These are phyloP conservation scores for Hydrotaea diabolus DNA, from an alignment of 2,888 invertebrate species.

Conservation along the genomic window DNA sequence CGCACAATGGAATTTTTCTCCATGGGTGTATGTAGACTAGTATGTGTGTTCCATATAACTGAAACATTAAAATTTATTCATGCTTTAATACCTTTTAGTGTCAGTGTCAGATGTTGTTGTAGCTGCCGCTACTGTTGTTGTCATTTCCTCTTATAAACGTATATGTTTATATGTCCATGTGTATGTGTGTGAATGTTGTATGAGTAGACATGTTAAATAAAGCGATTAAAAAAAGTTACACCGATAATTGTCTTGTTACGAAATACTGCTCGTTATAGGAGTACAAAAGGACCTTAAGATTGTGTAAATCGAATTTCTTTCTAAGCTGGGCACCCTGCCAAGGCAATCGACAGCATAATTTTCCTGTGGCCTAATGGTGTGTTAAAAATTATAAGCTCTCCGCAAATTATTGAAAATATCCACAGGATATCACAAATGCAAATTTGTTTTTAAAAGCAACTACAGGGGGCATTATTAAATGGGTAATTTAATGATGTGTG, in stretches of 20 bases:
- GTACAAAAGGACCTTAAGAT: too few species aligned
- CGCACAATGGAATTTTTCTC: background rate
- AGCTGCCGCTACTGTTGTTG: background rate
- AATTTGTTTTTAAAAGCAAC: too few species aligned
- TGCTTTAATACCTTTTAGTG: constrained; percentile 49
- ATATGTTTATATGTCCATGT: constrained; percentile 21
- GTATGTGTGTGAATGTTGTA: constrained; percentile 36
- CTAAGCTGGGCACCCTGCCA: too few species aligned
- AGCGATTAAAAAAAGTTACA: background rate
- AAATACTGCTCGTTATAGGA: too few species aligned
- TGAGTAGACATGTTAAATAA: background rate
- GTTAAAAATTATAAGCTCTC: too few species aligned
- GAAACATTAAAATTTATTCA: constrained; percentile 21
- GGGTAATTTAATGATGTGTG: too few species aligned
- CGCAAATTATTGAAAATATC: too few species aligned
- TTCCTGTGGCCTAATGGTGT: too few species aligned
- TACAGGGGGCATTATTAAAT: too few species aligned
- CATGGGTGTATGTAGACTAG: background rate
- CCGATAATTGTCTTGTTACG: background rate
- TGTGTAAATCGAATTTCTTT: too few species aligned
- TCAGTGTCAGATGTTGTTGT: constrained; percentile 44
- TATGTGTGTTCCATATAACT: constrained; percentile 6
- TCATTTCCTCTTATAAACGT: background rate
- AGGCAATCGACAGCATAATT: too few species aligned
- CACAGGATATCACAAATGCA: too few species aligned